phyloP scores from a whole-genome alignment of 2,888 invertebrate species.

The Cyaniris semiargus region DNA sequence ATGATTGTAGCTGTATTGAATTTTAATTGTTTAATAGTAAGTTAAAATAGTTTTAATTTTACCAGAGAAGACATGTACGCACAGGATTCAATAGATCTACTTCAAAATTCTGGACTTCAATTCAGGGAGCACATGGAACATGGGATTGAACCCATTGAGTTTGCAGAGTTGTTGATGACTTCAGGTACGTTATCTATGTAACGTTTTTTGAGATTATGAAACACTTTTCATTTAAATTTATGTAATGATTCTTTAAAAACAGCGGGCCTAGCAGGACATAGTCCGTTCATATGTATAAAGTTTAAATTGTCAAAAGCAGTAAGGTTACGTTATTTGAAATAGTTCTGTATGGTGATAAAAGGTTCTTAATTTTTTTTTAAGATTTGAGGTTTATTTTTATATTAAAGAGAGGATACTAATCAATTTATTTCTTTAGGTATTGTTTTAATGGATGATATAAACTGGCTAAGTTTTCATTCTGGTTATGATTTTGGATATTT shows the following conservation, averaged over 20 bases:
- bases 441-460: slow-evolving; percentile 94
- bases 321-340: too few species aligned
- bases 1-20: slow-evolving; percentile 33
- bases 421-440: slow-evolving; percentile 78
- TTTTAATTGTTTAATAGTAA: slow-evolving; percentile 29
- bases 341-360: too few species aligned
- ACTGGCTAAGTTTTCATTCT: slow-evolving; percentile 98
- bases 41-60: slow-evolving; percentile 40
- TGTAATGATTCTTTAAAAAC: too few species aligned
- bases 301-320: too few species aligned
- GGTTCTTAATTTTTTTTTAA: too few species aligned
- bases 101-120: slow-evolving; percentile 95
- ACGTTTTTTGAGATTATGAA: background rate
- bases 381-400: background rate
- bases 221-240: background rate
- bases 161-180: slow-evolving; percentile 96
- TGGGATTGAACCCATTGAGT: slow-evolving; percentile 95
- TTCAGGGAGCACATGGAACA: slow-evolving; percentile 97
- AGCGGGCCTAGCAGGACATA: too few species aligned
- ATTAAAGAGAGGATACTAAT: background rate
- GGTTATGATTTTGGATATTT: slow-evolving; percentile 98
- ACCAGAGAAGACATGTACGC: slow-evolving; percentile 97
- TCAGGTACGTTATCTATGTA: slow-evolving; percentile 79
- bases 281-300: too few species aligned
- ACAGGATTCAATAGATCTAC: slow-evolving; percentile 96